Evolutionary conservation across 92 coral and sea anemone genomes (phyloP).

Genomic region (Phenganax stokvisi): DNA sequence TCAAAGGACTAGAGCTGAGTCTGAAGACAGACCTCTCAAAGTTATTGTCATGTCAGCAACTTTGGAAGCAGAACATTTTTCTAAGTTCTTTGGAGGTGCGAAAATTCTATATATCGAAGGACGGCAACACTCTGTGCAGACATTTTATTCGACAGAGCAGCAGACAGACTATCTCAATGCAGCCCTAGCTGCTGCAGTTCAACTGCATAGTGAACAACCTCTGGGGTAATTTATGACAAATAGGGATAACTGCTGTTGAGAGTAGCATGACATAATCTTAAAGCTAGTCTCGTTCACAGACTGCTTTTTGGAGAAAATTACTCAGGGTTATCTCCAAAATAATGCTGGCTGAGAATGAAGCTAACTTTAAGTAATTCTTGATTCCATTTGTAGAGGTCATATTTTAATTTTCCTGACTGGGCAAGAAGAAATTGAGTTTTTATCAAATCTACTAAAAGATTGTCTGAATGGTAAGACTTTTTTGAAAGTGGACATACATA

Average conservation of each 20-base stretch:
- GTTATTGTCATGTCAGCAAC: slow-evolving; percentile 98
- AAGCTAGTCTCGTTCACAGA: too few species aligned
- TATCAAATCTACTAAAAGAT: slow-evolving; percentile 74
- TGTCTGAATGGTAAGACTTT: slow-evolving; percentile 58
- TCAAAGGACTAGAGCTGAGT: slow-evolving; percentile 61
- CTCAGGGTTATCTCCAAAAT: too few species aligned
- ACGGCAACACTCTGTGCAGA: slow-evolving; percentile 78
- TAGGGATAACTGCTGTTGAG: too few species aligned
- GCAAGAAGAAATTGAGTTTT: slow-evolving; percentile 92
- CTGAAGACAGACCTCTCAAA: slow-evolving; percentile 59
- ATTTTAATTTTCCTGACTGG: slow-evolving; percentile 93
- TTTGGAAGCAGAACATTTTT: slow-evolving; percentile 89
- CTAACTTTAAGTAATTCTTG: neutral
- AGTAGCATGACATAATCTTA: too few species aligned
- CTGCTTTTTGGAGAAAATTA: too few species aligned
- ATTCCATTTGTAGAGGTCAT: slow-evolving; percentile 61
- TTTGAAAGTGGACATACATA: too few species aligned
- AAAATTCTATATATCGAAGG: slow-evolving; percentile 92
- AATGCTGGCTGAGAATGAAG: too few species aligned
- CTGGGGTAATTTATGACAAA: slow-evolving; percentile 49
- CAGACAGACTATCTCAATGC: slow-evolving; percentile 91
- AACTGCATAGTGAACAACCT: slow-evolving; percentile 82
- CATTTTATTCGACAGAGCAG: slow-evolving; percentile 76
- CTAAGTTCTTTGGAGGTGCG: slow-evolving; percentile 73
- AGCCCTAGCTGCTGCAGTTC: slow-evolving; percentile 78